Base-by-base conservation (phyloP, 1,140 invertebrate species). In the Wasmannia auropunctata region DNA sequence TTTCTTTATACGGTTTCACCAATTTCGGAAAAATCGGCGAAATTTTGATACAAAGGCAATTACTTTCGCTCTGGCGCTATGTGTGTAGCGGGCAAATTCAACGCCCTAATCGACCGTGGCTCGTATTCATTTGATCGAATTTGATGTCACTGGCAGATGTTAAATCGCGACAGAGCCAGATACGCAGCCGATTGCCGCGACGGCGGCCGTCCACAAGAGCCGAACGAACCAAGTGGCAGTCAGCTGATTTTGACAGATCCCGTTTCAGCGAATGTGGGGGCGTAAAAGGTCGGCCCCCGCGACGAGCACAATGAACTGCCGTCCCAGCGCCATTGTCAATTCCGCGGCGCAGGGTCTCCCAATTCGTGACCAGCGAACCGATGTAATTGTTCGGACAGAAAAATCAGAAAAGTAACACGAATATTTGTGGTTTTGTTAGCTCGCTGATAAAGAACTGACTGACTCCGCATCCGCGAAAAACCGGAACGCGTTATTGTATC, bases 181-280 rank as follows among this genome's bases (percentile, higher is more conserved):
- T 62, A 85, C n/a, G 43, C 51, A 54, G 62, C n/a, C 46, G 51
- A 74, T n/a, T 51, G 58, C 34, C 51, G 25, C 75, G 51, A n/a
- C 81, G 54, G 28, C 72, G 67, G 54, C 28, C 22, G 31, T 60
- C 46, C 54, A 56, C 51, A 58, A 79, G 86, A 75, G 81, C 31
- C 58, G 69, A 54, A 37, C 62, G 54, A 86, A 80, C 87, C 84
- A 88, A 88, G 90, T 84, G 89, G 69, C 79, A 85, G 86, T 91
- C 90, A 90, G 90, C 90, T 90, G 90, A 91, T 90, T 90, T 88
- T 91, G 90, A 90, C 90, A 90, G 90, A 84, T 86, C 49, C 56
- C 84, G 69, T 87, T 87, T 77, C 72, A 34, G 40, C 67, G 54
- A 51, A 37, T 22, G 60, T 22, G 51, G 37, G 43, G 74, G 60